Conservation (phyloP, 2,113 vertebrate species). For the Lycaon pictus region DNA sequence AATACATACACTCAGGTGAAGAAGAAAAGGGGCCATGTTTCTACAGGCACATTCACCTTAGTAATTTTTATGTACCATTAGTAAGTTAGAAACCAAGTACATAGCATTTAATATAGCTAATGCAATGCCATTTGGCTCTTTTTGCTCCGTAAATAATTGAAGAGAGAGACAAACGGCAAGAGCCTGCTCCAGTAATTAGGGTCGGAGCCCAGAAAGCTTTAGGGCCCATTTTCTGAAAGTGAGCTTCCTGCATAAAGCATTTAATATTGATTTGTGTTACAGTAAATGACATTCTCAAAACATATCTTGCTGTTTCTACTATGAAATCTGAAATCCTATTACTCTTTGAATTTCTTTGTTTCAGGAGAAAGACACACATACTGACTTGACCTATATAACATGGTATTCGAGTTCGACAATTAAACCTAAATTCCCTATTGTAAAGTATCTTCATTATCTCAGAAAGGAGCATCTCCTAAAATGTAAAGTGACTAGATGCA, state of each 20-base stretch:
- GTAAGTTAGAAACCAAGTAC: slow-evolving; percentile 82
- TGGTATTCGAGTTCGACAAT: slow-evolving; percentile 79
- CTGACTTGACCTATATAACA: slow-evolving; percentile 82
- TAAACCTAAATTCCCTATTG: slow-evolving; percentile 80
- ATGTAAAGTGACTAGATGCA: slow-evolving; percentile 60
- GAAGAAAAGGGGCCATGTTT: slow-evolving; percentile 71
- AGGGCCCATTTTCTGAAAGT: slow-evolving; percentile 87
- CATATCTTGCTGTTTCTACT: slow-evolving; percentile 86
- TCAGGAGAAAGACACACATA: slow-evolving; percentile 78
- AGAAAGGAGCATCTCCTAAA: slow-evolving; percentile 51
- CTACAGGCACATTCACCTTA: slow-evolving; percentile 81
- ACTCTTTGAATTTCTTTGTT: slow-evolving; percentile 78
- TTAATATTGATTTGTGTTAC: slow-evolving; percentile 90
- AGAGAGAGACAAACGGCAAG: slow-evolving; percentile 86
- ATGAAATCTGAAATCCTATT: slow-evolving; percentile 87
- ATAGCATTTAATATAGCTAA: slow-evolving; percentile 83
- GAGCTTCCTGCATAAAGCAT: slow-evolving; percentile 90
- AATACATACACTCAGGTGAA: slow-evolving; percentile 76
- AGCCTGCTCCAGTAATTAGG: slow-evolving; percentile 87
- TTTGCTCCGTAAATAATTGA: slow-evolving; percentile 89
- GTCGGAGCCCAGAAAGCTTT: slow-evolving; percentile 87
- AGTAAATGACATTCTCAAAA: slow-evolving; percentile 87
- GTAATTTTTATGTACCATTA: slow-evolving; percentile 81
- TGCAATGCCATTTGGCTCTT: slow-evolving; percentile 84
- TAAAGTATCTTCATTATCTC: slow-evolving; percentile 70